Conservation (phyloP, 2,797 vertebrate species). For the Emydoidea blandingii region DNA sequence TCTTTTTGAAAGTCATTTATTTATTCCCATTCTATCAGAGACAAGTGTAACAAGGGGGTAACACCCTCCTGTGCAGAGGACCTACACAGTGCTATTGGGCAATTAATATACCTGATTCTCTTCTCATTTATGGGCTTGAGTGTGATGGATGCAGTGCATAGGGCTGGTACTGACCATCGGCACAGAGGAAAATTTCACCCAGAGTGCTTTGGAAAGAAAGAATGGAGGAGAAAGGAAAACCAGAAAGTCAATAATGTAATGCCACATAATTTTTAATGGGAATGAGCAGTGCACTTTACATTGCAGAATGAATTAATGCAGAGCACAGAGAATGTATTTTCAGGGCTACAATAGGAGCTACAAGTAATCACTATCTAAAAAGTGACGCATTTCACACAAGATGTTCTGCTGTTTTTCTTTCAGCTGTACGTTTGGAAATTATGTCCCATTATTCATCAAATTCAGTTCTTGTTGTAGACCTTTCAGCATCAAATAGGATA, state of each 20-base stretch:
- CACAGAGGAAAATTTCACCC: accelerated
- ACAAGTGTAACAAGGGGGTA: neutral
- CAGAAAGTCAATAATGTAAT: accelerated
- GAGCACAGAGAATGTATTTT: accelerated
- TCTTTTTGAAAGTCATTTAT: too few species aligned
- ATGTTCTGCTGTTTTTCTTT: neutral
- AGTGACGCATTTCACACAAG: neutral
- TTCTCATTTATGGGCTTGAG: neutral
- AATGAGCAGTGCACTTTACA: neutral
- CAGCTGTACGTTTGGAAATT: neutral
- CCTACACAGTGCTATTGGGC: too few species aligned
- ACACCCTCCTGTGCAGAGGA: neutral
- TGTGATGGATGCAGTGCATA: neutral
- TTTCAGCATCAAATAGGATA: neutral
- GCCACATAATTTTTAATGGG: neutral
- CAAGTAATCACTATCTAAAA: neutral
- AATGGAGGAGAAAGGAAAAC: neutral
- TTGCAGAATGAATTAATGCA: accelerated
- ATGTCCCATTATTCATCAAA: neutral
- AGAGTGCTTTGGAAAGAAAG: accelerated
- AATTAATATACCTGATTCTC: neutral
- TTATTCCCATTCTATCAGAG: neutral
- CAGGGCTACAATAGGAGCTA: neutral
- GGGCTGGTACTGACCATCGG: neutral
- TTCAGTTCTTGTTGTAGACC: neutral